phyloP scores from a whole-genome alignment of 2,113 vertebrate genomes.

The Promerops cafer region DNA sequence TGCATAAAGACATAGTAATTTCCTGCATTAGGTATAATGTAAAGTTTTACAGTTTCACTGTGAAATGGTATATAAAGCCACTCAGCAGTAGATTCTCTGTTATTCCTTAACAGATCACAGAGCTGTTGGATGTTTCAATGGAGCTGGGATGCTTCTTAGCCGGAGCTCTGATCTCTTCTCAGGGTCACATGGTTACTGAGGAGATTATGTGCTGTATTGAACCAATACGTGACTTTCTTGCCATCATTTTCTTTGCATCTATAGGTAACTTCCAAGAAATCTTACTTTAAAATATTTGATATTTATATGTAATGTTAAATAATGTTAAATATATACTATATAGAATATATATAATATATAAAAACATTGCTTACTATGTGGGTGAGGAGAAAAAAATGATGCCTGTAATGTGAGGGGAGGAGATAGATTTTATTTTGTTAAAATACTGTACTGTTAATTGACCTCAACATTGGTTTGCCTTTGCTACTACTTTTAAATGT shows the following conservation, averaged over 20 bases:
- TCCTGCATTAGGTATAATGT: neutral
- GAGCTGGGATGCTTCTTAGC: slow-evolving; percentile 97
- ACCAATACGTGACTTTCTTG: slow-evolving; percentile 94
- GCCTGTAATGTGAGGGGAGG: neutral
- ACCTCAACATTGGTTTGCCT: neutral
- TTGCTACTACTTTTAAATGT: neutral
- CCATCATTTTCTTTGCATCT: slow-evolving; percentile 96
- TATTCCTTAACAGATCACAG: slow-evolving; percentile 80
- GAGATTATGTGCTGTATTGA: slow-evolving; percentile 88
- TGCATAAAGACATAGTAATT: neutral
- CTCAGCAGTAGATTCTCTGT: neutral
- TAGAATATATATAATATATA: neutral
- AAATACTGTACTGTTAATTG: neutral
- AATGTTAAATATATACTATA: neutral
- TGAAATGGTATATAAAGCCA: neutral
- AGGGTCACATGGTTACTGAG: slow-evolving; percentile 88
- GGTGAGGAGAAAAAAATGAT: neutral
- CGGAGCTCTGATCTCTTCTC: slow-evolving; percentile 90
- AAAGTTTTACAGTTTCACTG: neutral
- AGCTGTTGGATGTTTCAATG: slow-evolving; percentile 92
- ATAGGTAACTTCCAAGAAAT: slow-evolving; percentile 79
- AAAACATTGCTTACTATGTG: neutral
- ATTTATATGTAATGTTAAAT: neutral
- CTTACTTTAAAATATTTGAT: neutral
- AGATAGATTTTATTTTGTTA: neutral